Percentiles rank a stretch among this genome's conserved stretches.
Evolutionary conservation across 2,888 invertebrate species (phyloP).

Genomic region (Steinernema carpocapsae): DNA sequence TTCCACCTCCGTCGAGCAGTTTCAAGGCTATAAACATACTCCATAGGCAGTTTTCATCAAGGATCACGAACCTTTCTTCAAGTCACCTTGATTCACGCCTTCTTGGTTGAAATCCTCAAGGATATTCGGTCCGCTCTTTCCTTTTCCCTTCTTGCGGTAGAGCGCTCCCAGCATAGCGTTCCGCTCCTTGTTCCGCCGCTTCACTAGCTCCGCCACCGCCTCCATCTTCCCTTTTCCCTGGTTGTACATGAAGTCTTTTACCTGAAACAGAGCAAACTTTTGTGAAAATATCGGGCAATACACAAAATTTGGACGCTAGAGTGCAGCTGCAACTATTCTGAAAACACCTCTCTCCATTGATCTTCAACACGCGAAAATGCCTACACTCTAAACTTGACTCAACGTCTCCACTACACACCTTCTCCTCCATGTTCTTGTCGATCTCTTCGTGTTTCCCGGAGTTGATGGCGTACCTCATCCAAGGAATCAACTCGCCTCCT

Average conservation of each 20-base stretch:
- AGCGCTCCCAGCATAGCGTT: slow-evolving; percentile 66
- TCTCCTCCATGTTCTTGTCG: slow-evolving; percentile 45
- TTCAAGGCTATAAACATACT: slow-evolving; percentile 61
- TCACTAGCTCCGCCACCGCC: slow-evolving; percentile 85
- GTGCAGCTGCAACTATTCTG: too few species aligned
- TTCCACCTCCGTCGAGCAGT: slow-evolving; percentile 64
- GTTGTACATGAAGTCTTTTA: slow-evolving; percentile 90
- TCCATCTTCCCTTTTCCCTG: slow-evolving; percentile 88
- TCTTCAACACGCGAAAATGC: too few species aligned
- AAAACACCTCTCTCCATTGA: too few species aligned
- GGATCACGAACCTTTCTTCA: slow-evolving; percentile 56
- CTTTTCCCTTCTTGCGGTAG: slow-evolving; percentile 56
- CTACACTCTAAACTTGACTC: too few species aligned
- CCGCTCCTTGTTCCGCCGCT: slow-evolving; percentile 78
- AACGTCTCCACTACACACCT: slow-evolving; percentile 18
- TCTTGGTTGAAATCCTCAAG: slow-evolving; percentile 58
- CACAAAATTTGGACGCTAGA: too few species aligned
- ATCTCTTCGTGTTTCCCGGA: slow-evolving; percentile 60
- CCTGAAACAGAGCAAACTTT: slow-evolving; percentile 71
- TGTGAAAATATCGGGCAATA: too few species aligned
- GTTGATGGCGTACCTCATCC: slow-evolving; percentile 73
- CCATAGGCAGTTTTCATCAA: background rate
- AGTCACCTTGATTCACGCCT: slow-evolving; percentile 55
- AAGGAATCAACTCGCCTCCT: slow-evolving; percentile 87
- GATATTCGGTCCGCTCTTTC: slow-evolving; percentile 59